Evolutionary conservation across 2,113 vertebrate genomes (phyloP).

Genomic region (Astatotilapia flaviijosephi): DNA sequence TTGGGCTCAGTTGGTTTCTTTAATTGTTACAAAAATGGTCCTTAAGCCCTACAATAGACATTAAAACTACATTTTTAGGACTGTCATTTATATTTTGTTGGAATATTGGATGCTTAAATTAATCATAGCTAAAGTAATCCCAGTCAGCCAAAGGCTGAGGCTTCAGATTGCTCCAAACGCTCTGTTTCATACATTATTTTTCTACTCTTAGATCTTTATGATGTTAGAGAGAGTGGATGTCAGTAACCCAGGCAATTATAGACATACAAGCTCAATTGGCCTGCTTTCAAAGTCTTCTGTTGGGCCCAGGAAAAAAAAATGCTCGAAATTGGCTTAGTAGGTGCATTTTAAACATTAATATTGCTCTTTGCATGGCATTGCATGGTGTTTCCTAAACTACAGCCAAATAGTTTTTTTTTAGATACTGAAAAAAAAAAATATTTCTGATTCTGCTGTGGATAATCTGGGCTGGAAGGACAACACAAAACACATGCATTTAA

Average conservation of each 20-base stretch:
- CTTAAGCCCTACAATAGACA: neutral
- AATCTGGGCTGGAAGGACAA: neutral
- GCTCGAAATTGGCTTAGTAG: neutral
- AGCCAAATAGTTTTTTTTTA: neutral
- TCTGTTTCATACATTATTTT: neutral
- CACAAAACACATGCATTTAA: slow-evolving; percentile 34
- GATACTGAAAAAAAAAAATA: neutral
- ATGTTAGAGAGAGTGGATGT: neutral
- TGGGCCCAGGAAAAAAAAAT: neutral
- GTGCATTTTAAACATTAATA: neutral
- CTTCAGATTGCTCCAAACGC: neutral
- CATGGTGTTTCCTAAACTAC: neutral
- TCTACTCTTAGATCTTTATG: neutral
- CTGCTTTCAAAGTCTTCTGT: neutral
- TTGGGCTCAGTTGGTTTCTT: neutral
- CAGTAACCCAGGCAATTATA: neutral
- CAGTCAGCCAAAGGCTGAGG: neutral
- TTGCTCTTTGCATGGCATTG: neutral
- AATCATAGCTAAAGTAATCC: neutral
- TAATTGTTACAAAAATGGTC: neutral
- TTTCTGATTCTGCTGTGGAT: neutral
- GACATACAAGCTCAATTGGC: neutral
- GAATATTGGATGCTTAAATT: neutral
- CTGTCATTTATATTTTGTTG: neutral
- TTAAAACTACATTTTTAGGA: neutral